Base-by-base conservation (phyloP, 64 coral and sea anemone species). In the Acropora tenuis region DNA sequence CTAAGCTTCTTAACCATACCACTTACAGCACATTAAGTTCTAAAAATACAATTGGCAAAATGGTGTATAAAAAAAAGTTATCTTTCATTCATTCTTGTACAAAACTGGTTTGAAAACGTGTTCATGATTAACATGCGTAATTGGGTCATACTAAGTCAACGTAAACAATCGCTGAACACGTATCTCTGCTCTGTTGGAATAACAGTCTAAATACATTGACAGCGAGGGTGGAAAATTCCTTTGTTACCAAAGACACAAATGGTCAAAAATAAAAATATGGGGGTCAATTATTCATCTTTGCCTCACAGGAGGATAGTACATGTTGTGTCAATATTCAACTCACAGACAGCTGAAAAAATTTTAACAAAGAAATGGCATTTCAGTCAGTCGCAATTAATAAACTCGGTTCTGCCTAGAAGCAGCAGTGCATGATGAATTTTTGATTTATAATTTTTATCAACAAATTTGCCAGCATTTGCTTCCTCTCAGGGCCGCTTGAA, bases 221-320 rank as follows among this genome's bases (percentile, higher is more conserved):
- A 16, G 15, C 6, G 15, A 47, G 44, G 82, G 12, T 11, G 11
- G 44, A 18, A 48, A 85, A 85, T 85, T 85, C 82, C 82, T 69
- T 50, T 49, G 63, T 85, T 17, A 48, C 82, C 61, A 69, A 30
- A 1, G 65, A 72, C 17, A 72, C 67, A 65, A 72, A 85, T 69
- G 43, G 0, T 10, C 74, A 45, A 2, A 76, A 7, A 76, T 48
- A 48, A 18, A 78, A 46, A 5, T 10, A 30, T 30, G 0, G 30
- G 30, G 13, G 8, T 20, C 1, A 71, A 4, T 10, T 71, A 4
- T 8, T 20, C 30, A 30, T 30, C 30, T 30, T 30, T 30, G 30
- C 30, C 30, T 30, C 30, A 30, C 30, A 30, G 30, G 30, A 30
- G 30, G 30, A 30, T 30, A 30, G 30, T 30, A 30, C 30, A 30